Evolutionary conservation across 2,797 vertebrate genomes (phyloP).

Genomic region (Vespertilio murinus): DNA sequence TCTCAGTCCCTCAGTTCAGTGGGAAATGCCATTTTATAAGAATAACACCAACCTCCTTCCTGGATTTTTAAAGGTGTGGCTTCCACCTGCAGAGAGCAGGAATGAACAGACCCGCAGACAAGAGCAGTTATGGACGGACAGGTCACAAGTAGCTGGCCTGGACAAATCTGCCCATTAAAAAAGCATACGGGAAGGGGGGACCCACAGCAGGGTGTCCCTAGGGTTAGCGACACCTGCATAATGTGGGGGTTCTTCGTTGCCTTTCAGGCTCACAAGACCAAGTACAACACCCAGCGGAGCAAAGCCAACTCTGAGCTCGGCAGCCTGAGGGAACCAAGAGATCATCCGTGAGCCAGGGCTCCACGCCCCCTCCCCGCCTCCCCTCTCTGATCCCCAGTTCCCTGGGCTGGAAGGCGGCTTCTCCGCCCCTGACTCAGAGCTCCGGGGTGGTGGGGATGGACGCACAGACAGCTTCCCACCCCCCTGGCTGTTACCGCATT

Average conservation of each 20-base stretch:
- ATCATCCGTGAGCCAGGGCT: fast-evolving
- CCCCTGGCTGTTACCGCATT: background rate
- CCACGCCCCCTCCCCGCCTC: background rate
- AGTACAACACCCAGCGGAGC: fast-evolving
- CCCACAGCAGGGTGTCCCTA: fast-evolving
- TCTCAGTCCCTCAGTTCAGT: background rate
- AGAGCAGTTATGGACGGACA: background rate
- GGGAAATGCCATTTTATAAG: background rate
- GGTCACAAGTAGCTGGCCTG: background rate
- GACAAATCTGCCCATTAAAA: background rate
- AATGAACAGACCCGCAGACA: background rate
- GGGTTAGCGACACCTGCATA: fast-evolving
- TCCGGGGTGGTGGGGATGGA: background rate
- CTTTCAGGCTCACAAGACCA: background rate
- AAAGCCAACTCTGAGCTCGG: background rate
- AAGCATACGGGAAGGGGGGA: background rate
- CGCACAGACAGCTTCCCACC: background rate
- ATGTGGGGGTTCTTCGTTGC: fast-evolving
- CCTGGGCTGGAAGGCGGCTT: background rate
- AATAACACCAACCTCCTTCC: background rate
- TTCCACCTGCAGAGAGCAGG: background rate
- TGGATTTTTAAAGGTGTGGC: background rate
- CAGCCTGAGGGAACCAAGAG: background rate
- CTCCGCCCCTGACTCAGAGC: background rate
- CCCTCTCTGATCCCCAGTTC: background rate